Evolutionary conservation across 2,888 invertebrate species (phyloP), one percentile per base, ranked within the genome.

Genomic region (Meghimatium bilineatum): DNA sequence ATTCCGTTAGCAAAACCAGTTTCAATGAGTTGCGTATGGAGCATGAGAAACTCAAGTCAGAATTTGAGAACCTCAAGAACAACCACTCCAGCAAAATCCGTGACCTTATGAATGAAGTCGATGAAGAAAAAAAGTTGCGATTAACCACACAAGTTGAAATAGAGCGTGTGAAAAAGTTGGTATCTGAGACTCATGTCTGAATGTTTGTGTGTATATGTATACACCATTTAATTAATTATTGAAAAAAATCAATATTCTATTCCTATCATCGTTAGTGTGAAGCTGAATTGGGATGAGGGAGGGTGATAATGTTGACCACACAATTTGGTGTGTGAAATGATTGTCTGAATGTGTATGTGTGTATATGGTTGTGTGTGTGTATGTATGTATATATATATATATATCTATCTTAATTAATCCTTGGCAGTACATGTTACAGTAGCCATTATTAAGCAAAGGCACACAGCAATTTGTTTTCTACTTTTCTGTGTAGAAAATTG

Each of bases 11-110:
- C 85, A 96, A 97, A 95, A 96, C 95, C 88, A 97, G 97, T 92
- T 95, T 97, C 88, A 96, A 96, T 91, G 95, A 96, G 87, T 96
- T 96, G 90, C 97, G 97, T 86, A 89, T 91, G 8, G 92, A 93
- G 86, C 89, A 92, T 71, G 90, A 90, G 74, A 89, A 89, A 80
- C 87, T 93, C 72, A 90, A 90, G 83, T 85, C 88, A 76, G 91
- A 91, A 44, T 77, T 92, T 72, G 91, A 91, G n/a, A 86, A 85
- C 23, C 82, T 91, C 44, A 89, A 88, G 86, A 87, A 87, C 20
- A 85, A 85, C 23, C 88, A 89, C 84, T 88, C 89, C 20, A 89
- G 91, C 83, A 89, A 91, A 83, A 88, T 93, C 49, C 85, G 89
- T 66, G 91, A 93, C 49, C 87, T 93, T 56, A 91, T 92, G 90